Evolutionary conservation across 2,888 invertebrate genomes (phyloP).

Genomic region (Carterocephalus palaemon): DNA sequence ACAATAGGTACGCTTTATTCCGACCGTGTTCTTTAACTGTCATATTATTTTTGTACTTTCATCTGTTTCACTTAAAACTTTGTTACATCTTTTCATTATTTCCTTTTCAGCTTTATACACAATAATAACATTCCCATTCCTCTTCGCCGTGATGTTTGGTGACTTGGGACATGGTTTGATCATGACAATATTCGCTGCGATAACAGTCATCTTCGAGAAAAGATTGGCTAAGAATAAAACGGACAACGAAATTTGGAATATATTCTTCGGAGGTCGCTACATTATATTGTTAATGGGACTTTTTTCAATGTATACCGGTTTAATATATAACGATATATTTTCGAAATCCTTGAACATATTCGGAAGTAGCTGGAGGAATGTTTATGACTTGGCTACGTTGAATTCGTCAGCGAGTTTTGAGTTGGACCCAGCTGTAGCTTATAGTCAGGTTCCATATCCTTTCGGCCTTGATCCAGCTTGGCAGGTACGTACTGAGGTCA

Average conservation of each 20-base stretch:
- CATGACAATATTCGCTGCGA: constrained; percentile 81
- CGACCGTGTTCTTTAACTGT: too few relatives aligned
- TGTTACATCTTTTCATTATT: too few relatives aligned
- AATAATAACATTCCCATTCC: constrained; percentile 86
- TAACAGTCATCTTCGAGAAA: constrained; percentile 82
- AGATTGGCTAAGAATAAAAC: constrained; percentile 70
- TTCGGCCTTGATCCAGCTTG: constrained; percentile 86
- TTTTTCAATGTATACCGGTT: constrained; percentile 86
- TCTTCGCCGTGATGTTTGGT: constrained; percentile 89
- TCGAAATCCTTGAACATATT: constrained; percentile 85
- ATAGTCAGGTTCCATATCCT: constrained; percentile 78
- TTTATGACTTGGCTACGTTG: constrained; percentile 56
- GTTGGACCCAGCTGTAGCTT: constrained; percentile 68
- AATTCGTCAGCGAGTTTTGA: constrained; percentile 46
- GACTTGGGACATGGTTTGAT: constrained; percentile 85
- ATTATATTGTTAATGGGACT: constrained; percentile 86
- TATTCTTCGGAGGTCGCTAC: constrained; percentile 85
- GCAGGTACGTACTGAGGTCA: constrained; percentile 66
- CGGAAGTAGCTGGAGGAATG: constrained; percentile 80
- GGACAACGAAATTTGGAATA: constrained; percentile 83
- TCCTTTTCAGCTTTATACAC: constrained; percentile 81
- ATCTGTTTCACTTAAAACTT: too few relatives aligned
- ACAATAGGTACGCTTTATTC: too few relatives aligned
- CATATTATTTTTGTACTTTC: too few relatives aligned
- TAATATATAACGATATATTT: constrained; percentile 86